These are phyloP conservation scores for Porites lutea DNA, from an alignment of 64 coral and sea anemone species.

Conservation along the genomic window DNA sequence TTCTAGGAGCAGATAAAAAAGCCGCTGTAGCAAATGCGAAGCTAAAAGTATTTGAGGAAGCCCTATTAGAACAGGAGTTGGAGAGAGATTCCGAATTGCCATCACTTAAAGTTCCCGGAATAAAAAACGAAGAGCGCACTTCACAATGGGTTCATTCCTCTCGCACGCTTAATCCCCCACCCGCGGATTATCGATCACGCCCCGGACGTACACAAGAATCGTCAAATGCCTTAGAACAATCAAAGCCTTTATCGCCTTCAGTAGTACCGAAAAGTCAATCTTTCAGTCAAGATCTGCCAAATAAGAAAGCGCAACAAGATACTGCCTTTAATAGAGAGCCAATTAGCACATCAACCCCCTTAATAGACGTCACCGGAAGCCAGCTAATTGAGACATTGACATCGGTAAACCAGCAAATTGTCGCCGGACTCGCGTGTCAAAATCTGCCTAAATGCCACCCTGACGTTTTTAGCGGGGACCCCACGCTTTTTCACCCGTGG, in stretches of 20 bases:
- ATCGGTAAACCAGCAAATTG: slow-evolving; percentile 27
- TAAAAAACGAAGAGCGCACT: neutral
- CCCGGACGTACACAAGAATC: too few relatives aligned
- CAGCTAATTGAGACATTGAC: neutral
- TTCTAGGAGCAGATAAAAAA: too few relatives aligned
- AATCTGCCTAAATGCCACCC: slow-evolving; percentile 59
- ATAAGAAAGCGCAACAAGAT: neutral
- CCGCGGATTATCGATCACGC: too few relatives aligned
- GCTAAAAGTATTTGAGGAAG: neutral
- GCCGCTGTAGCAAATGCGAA: neutral
- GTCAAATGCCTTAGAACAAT: too few relatives aligned
- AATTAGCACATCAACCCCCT: neutral
- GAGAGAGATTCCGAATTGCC: neutral
- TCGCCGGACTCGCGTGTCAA: slow-evolving; percentile 37
- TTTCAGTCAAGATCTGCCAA: too few relatives aligned
- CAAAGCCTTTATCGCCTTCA: too few relatives aligned
- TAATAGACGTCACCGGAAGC: neutral
- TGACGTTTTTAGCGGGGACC: slow-evolving; percentile 56
- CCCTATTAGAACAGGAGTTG: neutral
- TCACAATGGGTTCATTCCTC: neutral
- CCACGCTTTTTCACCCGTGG: slow-evolving; percentile 57
- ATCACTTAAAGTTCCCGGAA: neutral
- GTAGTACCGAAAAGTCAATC: too few relatives aligned
- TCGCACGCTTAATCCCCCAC: neutral
- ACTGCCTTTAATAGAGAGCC: neutral